Evolutionary conservation across 2,888 invertebrate species (phyloP), one percentile per base, ranked within the genome.

Genomic region (Drepana falcataria): DNA sequence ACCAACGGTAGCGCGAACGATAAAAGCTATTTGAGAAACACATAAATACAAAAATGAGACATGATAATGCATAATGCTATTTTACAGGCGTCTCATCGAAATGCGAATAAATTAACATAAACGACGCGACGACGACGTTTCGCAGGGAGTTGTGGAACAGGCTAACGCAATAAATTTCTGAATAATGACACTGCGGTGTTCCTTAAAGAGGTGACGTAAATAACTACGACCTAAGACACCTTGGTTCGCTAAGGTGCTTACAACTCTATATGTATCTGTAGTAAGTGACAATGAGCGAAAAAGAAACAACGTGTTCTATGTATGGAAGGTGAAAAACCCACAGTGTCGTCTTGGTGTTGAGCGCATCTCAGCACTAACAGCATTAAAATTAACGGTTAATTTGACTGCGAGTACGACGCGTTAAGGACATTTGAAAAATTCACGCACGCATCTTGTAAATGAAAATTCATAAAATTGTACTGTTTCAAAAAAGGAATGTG

Each of bases 21-120:
- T 60, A 64, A 66, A 57, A 58, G 52, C 64, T 59, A 68, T 69
- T 69, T 69, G 66, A 64, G 64, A 61, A 66, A 59, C 64, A 69
- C 64, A 68, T 69, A 71, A 72, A 69, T 69, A 76, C 63, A 75
- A 77, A 78, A 81, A 78, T 76, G 77, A 76, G 74, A 77, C 79
- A 79, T 75, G 74, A 80, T 79, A 81, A 80, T 81, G 73, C 75
- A 81, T 79, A 80, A 82, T 79, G 71, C 68, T 66, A 77, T 80
- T 82, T 81, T 76, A 82, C 73, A 76, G 75, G 73, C 77, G 73
- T 74, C 78, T 81, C 79, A 85, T 87, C 86, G 75, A 84, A 80
- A 87, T 87, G 83, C 81, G 78, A 85, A 87, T 88, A 86, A 83
- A 87, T 88, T 87, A 85, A 79, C 82, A 85, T 85, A 85, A 83